phyloP scores from a whole-genome alignment of 2,113 vertebrate species.

The Cochlearius cochlearius region DNA sequence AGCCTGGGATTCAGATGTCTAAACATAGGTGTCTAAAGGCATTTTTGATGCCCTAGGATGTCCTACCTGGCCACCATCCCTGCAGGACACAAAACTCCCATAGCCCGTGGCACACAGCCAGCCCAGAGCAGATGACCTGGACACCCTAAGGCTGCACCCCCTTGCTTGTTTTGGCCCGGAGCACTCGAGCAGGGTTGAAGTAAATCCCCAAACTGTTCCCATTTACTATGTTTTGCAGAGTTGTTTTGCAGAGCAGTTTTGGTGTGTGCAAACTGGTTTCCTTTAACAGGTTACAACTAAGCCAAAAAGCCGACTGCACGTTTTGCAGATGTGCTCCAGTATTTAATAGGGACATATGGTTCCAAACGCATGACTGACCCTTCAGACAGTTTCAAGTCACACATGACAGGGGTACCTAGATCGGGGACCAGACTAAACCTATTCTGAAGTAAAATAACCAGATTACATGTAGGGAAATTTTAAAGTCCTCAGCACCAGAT shows the following conservation, averaged over 20 bases:
- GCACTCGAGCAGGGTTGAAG: neutral
- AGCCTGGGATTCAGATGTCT: neutral
- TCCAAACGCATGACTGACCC: neutral
- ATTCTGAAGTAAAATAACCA: neutral
- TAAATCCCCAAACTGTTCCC: neutral
- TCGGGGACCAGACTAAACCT: neutral
- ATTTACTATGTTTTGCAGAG: neutral
- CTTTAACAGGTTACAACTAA: neutral
- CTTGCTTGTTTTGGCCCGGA: neutral
- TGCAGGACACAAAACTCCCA: neutral
- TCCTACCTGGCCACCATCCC: too few relatives aligned
- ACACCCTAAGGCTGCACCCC: neutral
- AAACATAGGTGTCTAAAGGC: neutral
- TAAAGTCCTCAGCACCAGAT: neutral
- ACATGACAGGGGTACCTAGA: neutral
- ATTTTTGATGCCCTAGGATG: neutral
- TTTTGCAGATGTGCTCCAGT: neutral
- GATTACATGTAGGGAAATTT: neutral
- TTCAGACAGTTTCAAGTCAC: neutral
- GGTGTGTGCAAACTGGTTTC: neutral
- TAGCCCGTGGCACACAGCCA: neutral
- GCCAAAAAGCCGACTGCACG: neutral
- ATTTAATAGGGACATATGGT: neutral
- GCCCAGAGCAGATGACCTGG: too few relatives aligned
- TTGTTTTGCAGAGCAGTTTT: neutral